Percentiles rank a stretch among this genome's conserved stretches.
phyloP scores from a whole-genome alignment of 2,888 invertebrate genomes.

The Platynereis dumerilii region DNA sequence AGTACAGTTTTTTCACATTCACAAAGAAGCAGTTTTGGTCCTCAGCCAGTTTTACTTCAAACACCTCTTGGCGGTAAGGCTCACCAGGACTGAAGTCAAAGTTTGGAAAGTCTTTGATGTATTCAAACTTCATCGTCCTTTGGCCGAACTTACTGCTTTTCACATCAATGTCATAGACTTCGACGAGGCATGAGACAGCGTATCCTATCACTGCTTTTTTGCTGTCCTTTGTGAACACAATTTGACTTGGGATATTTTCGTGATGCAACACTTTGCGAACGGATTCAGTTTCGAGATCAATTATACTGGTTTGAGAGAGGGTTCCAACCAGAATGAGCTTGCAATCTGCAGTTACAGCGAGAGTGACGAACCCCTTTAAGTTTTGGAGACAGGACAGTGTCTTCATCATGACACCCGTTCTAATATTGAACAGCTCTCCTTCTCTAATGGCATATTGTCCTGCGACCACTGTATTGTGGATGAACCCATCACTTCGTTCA shows the following conservation, averaged over 20 bases:
- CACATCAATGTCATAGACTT: slow-evolving; percentile 32
- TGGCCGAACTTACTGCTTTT: slow-evolving; percentile 25
- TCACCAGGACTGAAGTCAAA: slow-evolving; percentile 18
- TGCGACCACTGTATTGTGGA: slow-evolving; percentile 31
- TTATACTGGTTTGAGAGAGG: slow-evolving; percentile 27
- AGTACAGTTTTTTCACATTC: slow-evolving; percentile 17
- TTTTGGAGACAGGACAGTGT: slow-evolving; percentile 36
- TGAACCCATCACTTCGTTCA: slow-evolving; percentile 13
- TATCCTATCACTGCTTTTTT: slow-evolving; percentile 41
- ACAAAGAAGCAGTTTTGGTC: slow-evolving; percentile 30
- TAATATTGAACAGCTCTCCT: slow-evolving; percentile 35
- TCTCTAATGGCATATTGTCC: slow-evolving; percentile 36
- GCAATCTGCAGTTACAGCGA: slow-evolving; percentile 36
- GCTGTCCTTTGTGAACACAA: slow-evolving; percentile 41
- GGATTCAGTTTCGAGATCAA: slow-evolving; percentile 26
- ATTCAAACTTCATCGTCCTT: slow-evolving; percentile 28
- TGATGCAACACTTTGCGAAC: slow-evolving; percentile 26
- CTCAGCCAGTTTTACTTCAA: slow-evolving; percentile 32
- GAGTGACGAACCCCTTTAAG: slow-evolving; percentile 27
- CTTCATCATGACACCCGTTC: slow-evolving; percentile 34
- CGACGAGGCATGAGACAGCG: slow-evolving; percentile 41
- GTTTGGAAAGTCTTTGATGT: slow-evolving; percentile 21
- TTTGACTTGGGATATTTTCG: slow-evolving; percentile 36
- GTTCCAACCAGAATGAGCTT: slow-evolving; percentile 36
- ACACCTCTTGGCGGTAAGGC: slow-evolving; percentile 28